Evolutionary conservation across 2,797 vertebrate species (phyloP), one percentile per base, ranked within the genome.

Genomic region (Epinephelus malabaricus): DNA sequence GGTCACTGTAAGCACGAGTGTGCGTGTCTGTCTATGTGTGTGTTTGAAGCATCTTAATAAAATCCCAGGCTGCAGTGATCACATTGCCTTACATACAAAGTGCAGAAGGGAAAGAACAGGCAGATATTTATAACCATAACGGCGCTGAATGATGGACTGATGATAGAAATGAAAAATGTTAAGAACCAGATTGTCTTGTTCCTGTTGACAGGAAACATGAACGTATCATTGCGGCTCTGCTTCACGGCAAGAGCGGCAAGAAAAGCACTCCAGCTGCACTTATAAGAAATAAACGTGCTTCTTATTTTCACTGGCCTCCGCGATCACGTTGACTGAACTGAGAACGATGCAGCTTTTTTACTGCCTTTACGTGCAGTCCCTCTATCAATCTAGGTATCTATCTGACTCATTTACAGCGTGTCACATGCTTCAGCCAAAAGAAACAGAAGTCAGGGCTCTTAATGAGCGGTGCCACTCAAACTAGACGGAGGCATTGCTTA

Each of bases 381-480:
- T 53, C 68, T 59, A 66, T 67, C 25, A 43, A 81, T 86, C 67
- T 19, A 49, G 50, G 49, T 18, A 83, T 69, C 65, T 19, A 27
- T 81, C 62, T 46, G 55, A 55, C 12, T 83, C 82, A 87, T 86
- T 86, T 78, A 87, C 45, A 47, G 54, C 2, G 14, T 38, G 79
- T 25, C 74, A 30, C 3, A 13, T 15, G 34, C 56, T 55, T 61
- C 21, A 73, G 83, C 85, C 88, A 88, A 85, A 69, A 66, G 15
- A 79, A 88, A 88, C 78, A 78, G 10, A 58, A 59, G 5, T 30
- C 34, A 40, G 45, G 5, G 30, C 47, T 47, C 62, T 53, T 83
- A 83, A 83, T 73, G 73, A 87, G 76, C 47, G 3, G 23, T 72
- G 77, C 27, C 88, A 85, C 38, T 82, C 81, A 81, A 73, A 71